phyloP scores from a whole-genome alignment of 2,888 invertebrate genomes.

The Plagiodera versicolora region DNA sequence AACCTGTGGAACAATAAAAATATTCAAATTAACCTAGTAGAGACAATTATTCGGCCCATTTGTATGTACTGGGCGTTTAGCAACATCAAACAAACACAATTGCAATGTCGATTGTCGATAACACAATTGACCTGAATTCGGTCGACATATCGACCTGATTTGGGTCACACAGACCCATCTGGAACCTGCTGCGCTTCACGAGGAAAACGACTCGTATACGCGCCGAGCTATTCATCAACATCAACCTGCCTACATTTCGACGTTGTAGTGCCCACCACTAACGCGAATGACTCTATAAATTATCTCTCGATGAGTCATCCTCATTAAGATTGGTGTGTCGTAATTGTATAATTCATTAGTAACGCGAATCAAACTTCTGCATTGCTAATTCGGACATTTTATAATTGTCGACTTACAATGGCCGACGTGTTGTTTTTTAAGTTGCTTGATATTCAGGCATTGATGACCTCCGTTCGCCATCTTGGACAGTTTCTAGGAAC shows the following conservation, averaged over 20 bases:
- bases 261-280: constrained; percentile 8
- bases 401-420: constrained; percentile 10
- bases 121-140: background rate
- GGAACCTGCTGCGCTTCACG: constrained; percentile 9
- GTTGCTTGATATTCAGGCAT: background rate
- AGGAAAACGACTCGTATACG: background rate
- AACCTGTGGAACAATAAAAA: no score
- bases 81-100: background rate
- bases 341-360: constrained; percentile 20
- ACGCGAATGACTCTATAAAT: constrained; percentile 12
- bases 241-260: constrained; percentile 17
- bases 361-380: constrained; percentile 14
- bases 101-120: background rate
- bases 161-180: background rate
- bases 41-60: no score
- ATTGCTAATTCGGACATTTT: constrained; percentile 12
- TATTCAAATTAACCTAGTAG: no score
- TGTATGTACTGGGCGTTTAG: background rate
- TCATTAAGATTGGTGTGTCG: constrained; percentile 9
- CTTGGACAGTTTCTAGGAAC: constrained; percentile 11
- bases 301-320: constrained; percentile 14
- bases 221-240: constrained; percentile 6
- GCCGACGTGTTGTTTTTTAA: constrained; percentile 12
- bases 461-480: constrained; percentile 10
- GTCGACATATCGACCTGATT: background rate